phyloP scores from a whole-genome alignment of 2,888 invertebrate species.

The Ectemnius lituratus region DNA sequence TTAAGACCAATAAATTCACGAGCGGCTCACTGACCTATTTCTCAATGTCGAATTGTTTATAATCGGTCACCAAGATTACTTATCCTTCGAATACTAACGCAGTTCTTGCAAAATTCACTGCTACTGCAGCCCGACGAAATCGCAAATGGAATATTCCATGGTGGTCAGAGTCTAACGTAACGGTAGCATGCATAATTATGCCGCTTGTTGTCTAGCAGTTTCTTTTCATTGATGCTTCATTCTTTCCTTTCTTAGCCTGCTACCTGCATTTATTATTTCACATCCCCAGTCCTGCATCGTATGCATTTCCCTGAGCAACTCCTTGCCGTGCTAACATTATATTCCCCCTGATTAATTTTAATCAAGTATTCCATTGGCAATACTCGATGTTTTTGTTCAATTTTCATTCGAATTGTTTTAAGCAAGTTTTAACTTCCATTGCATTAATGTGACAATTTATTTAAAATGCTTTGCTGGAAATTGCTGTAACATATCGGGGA shows the following conservation, averaged over 20 bases:
- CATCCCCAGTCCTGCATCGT: conserved; percentile 12
- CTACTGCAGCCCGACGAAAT: too few species aligned
- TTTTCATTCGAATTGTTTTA: background rate
- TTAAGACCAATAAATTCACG: conserved; percentile 32
- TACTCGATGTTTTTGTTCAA: background rate
- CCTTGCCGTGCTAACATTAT: conserved; percentile 16
- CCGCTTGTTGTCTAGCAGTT: conserved; percentile 57
- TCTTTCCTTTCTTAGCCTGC: conserved; percentile 37
- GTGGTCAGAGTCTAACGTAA: conserved; percentile 70
- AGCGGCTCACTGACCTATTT: conserved; percentile 6
- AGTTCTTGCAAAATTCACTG: too few species aligned
- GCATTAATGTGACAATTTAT: conserved; percentile 32
- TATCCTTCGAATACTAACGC: too few species aligned
- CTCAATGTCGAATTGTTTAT: background rate
- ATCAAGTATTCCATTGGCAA: background rate
- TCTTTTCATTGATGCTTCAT: conserved; percentile 42
- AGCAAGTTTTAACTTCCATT: conserved; percentile 19
- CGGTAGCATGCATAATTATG: conserved; percentile 64
- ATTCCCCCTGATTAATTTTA: conserved; percentile 13
- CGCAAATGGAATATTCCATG: conserved; percentile 45
- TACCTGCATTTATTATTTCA: conserved; percentile 33
- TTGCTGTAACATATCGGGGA: conserved; percentile 33
- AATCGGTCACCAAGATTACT: background rate
- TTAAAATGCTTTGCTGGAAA: conserved; percentile 33
- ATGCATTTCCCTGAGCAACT: conserved; percentile 11